Base-by-base conservation (phyloP, 2,888 invertebrate species). In the Dasysyrphus tricinctus region DNA sequence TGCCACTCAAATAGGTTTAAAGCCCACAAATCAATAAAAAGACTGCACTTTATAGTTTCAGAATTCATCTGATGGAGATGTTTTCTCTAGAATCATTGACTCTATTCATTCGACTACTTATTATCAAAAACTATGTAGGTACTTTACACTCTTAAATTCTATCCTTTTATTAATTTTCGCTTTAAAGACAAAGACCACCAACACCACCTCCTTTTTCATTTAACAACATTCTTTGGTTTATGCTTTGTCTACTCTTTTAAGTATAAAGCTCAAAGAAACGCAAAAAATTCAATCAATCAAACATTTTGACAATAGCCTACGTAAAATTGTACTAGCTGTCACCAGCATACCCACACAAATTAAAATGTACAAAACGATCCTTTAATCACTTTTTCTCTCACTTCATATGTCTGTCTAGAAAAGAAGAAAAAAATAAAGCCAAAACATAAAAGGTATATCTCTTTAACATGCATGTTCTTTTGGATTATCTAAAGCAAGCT, bases 361-460 rank as follows among this genome's bases (percentile, higher is more conserved):
- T 54, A 69, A 47, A 54, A 69, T 34, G 69, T 54, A 54, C 49
- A 42, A 69, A 77, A 39, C 49, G 19, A 69, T 57, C 59, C 78
- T 72, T 76, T 67, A 81, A 81, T 81, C 65, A 73, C 77, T 67
- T 57, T 65, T 34, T 56, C 57, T 74, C 39, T 57, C 69, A 69
- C 42, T 37, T 72, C n/a, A n/a, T 8, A 8, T 2, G 29, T 54
- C 8, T 8, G 8, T 54, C 32, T 4, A 24, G 39, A 1, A 34
- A 65, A 49, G 12, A 16, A 32, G 8, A 6, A 65, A 6, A 65
- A 49, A 34, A 47, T 32, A 65, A 65, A 65, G 16, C 34, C 47
- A 49, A n/a, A n/a, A 67, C 34, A 67, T 67, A 67, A 67, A 67
- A 67, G 49, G 67, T 67, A 49, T 67, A 49, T 67, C 67, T 67